Percentiles rank a stretch among this genome's conserved stretches.
Evolutionary conservation across 2,888 invertebrate species (phyloP).

Genomic region (Artemia sinica): DNA sequence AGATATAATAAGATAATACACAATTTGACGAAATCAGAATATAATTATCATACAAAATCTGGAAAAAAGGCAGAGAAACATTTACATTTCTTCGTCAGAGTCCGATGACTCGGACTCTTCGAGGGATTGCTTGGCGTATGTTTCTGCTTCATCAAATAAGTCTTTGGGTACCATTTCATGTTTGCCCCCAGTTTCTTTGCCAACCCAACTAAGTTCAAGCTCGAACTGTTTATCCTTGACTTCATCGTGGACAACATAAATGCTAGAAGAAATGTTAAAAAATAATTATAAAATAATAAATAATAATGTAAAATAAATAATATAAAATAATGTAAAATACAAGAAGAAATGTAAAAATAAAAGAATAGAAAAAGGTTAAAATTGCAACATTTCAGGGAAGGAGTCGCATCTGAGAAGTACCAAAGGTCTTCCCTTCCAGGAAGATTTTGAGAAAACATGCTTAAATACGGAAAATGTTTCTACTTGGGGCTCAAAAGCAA

Average conservation of each 20-base stretch:
- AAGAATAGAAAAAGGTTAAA: too few species aligned
- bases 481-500: too few species aligned
- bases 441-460: too few species aligned
- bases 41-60: too few species aligned
- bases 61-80: too few species aligned
- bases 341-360: constrained; percentile 7
- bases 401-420: too few species aligned
- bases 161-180: constrained; percentile 63
- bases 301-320: constrained; percentile 8
- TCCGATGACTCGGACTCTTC: constrained; percentile 71
- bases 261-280: constrained; percentile 37
- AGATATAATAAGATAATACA: too few species aligned
- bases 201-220: constrained; percentile 85
- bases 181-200: constrained; percentile 51
- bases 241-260: constrained; percentile 77
- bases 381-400: too few species aligned
- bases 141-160: constrained; percentile 64
- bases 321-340: constrained; percentile 10
- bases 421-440: too few species aligned
- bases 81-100: constrained; percentile 31
- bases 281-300: constrained; percentile 21
- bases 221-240: constrained; percentile 91
- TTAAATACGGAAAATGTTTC: too few species aligned
- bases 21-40: too few species aligned
- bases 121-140: constrained; percentile 63